A percentile compares a stretch with the other conserved stretches of the same genome.
phyloP scores from a whole-genome alignment of 2,888 invertebrate genomes.

The Heliconius cydno region DNA sequence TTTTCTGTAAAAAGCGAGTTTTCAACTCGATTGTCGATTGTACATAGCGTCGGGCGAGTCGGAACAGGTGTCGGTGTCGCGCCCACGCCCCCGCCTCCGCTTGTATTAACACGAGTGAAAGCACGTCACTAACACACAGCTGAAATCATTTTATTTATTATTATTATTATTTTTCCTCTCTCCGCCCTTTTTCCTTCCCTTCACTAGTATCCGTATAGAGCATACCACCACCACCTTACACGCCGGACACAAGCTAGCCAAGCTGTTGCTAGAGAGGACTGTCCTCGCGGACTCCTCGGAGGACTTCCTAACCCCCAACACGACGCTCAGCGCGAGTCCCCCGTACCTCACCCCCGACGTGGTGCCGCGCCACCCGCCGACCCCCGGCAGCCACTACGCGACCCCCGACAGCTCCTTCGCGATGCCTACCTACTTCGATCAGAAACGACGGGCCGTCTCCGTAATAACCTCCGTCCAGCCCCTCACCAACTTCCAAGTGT shows the following conservation, averaged over 20 bases:
- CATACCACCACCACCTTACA: slow-evolving; percentile 59
- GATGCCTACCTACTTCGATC: slow-evolving; percentile 79
- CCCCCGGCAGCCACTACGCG: slow-evolving; percentile 67
- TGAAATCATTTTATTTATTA: slow-evolving; percentile 65
- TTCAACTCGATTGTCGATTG: background rate
- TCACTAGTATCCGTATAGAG: slow-evolving; percentile 63
- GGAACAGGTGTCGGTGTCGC: slow-evolving; percentile 34
- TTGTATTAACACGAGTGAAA: slow-evolving; percentile 42
- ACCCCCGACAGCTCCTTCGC: slow-evolving; percentile 66
- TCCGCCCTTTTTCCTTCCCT: slow-evolving; percentile 40
- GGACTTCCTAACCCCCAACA: slow-evolving; percentile 68
- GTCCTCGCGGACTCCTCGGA: slow-evolving; percentile 62
- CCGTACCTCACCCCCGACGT: slow-evolving; percentile 72
- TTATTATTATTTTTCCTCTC: slow-evolving; percentile 19
- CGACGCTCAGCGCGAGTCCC: slow-evolving; percentile 61
- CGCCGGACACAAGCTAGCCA: slow-evolving; percentile 60
- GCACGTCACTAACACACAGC: slow-evolving; percentile 69
- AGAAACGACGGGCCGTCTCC: slow-evolving; percentile 68
- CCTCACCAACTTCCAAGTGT: slow-evolving; percentile 74
- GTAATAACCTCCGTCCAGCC: slow-evolving; percentile 67
- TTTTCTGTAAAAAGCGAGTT: background rate
- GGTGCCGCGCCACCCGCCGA: slow-evolving; percentile 60
- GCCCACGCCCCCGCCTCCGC: slow-evolving; percentile 36
- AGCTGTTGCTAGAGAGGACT: slow-evolving; percentile 64
- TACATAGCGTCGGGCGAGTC: background rate